Conservation (phyloP, 2,113 vertebrate genomes). For the Caranx melampygus region DNA sequence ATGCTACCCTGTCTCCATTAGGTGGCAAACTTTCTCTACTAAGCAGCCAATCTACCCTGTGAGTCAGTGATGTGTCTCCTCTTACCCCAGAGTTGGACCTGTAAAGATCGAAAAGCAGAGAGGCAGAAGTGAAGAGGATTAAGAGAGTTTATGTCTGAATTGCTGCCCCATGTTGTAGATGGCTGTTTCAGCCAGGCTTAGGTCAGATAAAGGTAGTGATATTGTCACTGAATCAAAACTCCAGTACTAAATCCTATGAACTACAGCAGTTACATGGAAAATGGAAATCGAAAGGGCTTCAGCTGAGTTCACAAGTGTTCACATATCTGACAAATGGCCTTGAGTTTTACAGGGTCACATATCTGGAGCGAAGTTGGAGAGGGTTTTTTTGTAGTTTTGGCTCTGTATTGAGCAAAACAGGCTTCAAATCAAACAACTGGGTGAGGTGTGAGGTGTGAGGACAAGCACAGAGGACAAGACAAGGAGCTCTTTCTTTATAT, state of each 20-base stretch:
- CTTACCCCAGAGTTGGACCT: constrained; percentile 16
- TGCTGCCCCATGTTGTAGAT: constrained; percentile 56
- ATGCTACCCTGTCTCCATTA: constrained; percentile 63
- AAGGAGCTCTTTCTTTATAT: background rate
- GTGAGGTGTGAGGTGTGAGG: background rate
- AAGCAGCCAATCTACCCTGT: constrained; percentile 9
- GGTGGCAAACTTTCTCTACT: constrained; percentile 75
- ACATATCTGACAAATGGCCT: constrained; percentile 11
- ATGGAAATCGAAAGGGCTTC: constrained; percentile 30
- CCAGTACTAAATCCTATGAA: constrained; percentile 37
- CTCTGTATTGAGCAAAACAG: background rate
- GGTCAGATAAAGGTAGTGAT: constrained; percentile 50
- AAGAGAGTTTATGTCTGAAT: constrained; percentile 50
- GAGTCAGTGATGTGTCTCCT: constrained; percentile 13
- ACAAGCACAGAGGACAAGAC: background rate
- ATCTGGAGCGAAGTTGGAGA: background rate
- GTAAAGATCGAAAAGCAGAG: constrained; percentile 16
- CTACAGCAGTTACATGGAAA: constrained; percentile 8
- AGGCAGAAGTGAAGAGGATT: constrained; percentile 53
- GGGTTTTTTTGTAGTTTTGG: background rate
- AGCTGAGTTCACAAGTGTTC: constrained; percentile 23
- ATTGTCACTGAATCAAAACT: constrained; percentile 36
- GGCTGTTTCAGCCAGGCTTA: constrained; percentile 54
- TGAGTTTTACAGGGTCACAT: background rate
- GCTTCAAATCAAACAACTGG: background rate